Evolutionary conservation across 2,797 vertebrate species (phyloP), one percentile per base, ranked within the genome.

Genomic region (Aldrovandia affinis): DNA sequence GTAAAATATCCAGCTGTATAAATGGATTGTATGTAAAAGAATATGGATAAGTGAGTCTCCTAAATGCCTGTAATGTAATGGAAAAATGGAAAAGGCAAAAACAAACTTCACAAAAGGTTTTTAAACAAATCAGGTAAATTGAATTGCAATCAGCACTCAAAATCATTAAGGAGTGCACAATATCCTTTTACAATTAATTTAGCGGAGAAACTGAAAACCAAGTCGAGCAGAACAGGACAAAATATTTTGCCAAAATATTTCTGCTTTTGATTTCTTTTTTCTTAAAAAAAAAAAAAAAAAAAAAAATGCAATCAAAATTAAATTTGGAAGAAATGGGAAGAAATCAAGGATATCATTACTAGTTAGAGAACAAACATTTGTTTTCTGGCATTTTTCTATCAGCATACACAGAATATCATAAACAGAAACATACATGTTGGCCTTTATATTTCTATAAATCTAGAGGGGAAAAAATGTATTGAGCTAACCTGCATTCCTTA

Each of bases 101-200:
- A 78, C 36, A 83, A 83, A 86, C 70, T 30, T 54, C 54, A 52
- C 44, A 85, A 78, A 77, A 81, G 15, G 3, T 8, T 1, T 63
- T 10, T 68, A 12, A 50, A 50, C 12, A 50, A 50, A 50, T 33
- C 15, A 30, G 15, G 30, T 70, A 70, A 85, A 52, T 73, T 47
- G 88, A 88, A 90, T 87, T 77, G 82, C 88, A 92, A 93, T 93
- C 90, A 90, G 87, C 78, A 88, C 89, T 92, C 90, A 90, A 94
- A 95, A 94, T 94, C 92, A 93, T 93, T 94, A 90, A 89, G 59
- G 86, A 93, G 93, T 87, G 87, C 90, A 87, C 83, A 94, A 94
- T 94, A 94, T 93, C 89, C 91, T 91, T 93, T 94, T 91, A 90
- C 90, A 91, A 89, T 94, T 90, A 68, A 0, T 86, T 83, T 85